These are phyloP conservation scores for Lapara coniferarum DNA, from an alignment of 2,888 invertebrate genomes.

Conservation along the genomic window DNA sequence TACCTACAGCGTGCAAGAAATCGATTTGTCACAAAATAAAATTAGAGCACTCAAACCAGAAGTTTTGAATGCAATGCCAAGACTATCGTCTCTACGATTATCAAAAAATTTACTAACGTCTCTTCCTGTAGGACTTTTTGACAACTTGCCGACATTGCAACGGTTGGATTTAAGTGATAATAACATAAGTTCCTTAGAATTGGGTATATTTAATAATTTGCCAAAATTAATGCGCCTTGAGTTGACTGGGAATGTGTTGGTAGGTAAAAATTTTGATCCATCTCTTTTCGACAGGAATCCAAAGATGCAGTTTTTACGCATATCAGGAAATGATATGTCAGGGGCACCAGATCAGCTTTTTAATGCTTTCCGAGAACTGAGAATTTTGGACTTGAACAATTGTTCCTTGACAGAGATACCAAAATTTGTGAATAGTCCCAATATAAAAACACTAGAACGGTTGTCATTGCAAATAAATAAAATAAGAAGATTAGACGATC, in stretches of 20 bases:
- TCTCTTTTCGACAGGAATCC: slow-evolving; percentile 50
- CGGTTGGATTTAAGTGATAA: slow-evolving; percentile 60
- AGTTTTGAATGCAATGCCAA: slow-evolving; percentile 50
- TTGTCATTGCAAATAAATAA: slow-evolving; percentile 60
- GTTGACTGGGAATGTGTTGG: slow-evolving; percentile 54
- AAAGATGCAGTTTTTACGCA: slow-evolving; percentile 51
- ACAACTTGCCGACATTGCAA: slow-evolving; percentile 53
- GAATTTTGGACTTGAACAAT: slow-evolving; percentile 54
- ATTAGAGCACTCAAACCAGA: slow-evolving; percentile 53
- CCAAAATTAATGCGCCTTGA: slow-evolving; percentile 53
- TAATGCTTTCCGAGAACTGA: slow-evolving; percentile 46
- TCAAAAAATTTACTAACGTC: slow-evolving; percentile 54
- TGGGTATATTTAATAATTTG: slow-evolving; percentile 56
- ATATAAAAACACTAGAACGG: slow-evolving; percentile 59
- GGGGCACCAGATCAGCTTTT: slow-evolving; percentile 51
- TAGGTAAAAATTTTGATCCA: slow-evolving; percentile 49
- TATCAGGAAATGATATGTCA: slow-evolving; percentile 61
- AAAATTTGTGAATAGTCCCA: slow-evolving; percentile 50
- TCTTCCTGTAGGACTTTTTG: slow-evolving; percentile 58
- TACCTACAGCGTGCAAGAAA: slow-evolving; percentile 46
- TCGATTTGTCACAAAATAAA: slow-evolving; percentile 61
- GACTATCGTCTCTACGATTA: slow-evolving; percentile 48
- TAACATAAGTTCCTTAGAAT: slow-evolving; percentile 44
- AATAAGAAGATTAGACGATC: slow-evolving; percentile 50
- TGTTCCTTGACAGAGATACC: slow-evolving; percentile 62